Conservation (phyloP, 1,140 invertebrate species). For the Cheumatopsyche charites region DNA sequence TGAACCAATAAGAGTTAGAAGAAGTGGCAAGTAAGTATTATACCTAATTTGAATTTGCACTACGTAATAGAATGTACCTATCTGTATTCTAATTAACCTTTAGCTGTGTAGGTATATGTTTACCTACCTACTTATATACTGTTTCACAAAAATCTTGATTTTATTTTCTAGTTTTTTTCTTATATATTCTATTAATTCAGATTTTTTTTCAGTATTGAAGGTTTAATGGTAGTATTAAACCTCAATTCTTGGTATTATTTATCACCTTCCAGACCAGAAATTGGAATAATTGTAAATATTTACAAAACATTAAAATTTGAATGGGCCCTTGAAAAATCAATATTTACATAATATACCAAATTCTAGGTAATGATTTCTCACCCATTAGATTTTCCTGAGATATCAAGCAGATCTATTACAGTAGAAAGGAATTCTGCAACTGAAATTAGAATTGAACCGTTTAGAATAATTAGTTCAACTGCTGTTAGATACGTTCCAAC, state of each 20-base stretch:
- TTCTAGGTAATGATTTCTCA: slow-evolving; percentile 24
- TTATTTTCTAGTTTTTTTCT: no score
- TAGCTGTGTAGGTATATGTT: no score
- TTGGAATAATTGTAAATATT: slow-evolving; percentile 39
- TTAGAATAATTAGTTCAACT: not conserved
- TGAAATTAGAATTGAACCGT: not conserved
- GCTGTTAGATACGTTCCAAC: not conserved
- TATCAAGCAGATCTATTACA: slow-evolving; percentile 10
- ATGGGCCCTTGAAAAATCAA: not conserved
- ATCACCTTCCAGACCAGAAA: slow-evolving; percentile 36
- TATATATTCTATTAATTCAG: no score
- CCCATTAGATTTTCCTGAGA: slow-evolving; percentile 18
- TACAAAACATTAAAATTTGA: not conserved
- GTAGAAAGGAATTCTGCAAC: slow-evolving; percentile 1
- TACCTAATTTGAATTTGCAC: not conserved
- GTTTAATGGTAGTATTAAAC: slow-evolving; percentile 35
- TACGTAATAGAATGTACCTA: no score
- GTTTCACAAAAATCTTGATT: no score
- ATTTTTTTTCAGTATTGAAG: slow-evolving; percentile 38
- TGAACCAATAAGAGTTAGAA: not conserved
- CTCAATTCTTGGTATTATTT: slow-evolving; percentile 39
- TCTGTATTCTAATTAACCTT: no score
- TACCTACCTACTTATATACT: no score
- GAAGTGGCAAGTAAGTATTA: slow-evolving; percentile 33
- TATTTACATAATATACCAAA: no score